phyloP scores from a whole-genome alignment of 2,113 vertebrate genomes.

The Acrocephalus kingi region DNA sequence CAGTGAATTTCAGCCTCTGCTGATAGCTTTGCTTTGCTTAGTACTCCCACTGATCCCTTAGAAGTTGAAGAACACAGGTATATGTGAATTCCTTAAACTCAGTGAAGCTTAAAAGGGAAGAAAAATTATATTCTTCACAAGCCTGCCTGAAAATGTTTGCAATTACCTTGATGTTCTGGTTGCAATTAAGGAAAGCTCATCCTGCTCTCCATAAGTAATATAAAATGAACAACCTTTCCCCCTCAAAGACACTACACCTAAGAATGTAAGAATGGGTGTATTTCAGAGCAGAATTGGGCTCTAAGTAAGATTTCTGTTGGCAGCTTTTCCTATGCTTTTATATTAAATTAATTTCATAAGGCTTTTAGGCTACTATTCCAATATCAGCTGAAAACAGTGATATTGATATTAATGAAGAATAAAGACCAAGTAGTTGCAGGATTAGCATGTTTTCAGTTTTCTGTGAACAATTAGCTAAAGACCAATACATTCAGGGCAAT shows the following conservation, averaged over 20 bases:
- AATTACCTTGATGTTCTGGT: neutral
- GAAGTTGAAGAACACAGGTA: neutral
- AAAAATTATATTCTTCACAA: neutral
- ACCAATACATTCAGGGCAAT: neutral
- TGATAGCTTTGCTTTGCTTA: neutral
- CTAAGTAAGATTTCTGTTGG: neutral
- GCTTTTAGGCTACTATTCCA: neutral
- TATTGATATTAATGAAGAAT: neutral
- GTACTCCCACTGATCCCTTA: constrained; percentile 3
- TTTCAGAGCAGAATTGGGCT: neutral
- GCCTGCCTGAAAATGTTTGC: neutral
- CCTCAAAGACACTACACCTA: neutral
- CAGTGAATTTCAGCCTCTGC: neutral
- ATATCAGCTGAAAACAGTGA: neutral
- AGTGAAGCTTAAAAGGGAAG: neutral
- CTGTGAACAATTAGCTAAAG: neutral
- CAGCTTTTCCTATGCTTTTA: neutral
- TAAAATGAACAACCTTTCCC: neutral
- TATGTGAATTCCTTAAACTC: neutral
- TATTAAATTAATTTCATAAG: neutral
- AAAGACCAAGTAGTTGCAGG: neutral
- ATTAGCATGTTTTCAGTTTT: neutral
- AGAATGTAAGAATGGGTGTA: neutral
- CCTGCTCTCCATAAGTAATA: neutral
- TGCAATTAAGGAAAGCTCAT: neutral